phyloP scores from a whole-genome alignment of 1,140 invertebrate genomes.

The Drosophila sproati region DNA sequence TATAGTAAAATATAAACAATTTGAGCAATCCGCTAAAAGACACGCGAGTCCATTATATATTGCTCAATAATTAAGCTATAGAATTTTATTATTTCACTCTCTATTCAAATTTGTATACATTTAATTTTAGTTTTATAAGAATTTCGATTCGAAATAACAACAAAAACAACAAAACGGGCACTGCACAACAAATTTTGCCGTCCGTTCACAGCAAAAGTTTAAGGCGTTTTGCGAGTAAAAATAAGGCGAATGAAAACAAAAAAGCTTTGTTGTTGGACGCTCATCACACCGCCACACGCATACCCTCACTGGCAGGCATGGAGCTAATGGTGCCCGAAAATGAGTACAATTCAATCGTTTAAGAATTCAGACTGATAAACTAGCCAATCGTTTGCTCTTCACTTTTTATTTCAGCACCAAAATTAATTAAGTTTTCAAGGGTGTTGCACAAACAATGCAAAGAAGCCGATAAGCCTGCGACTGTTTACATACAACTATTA shows the following conservation, averaged over 20 bases:
- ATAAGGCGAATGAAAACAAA: slow-evolving; percentile 32
- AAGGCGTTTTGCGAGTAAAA: slow-evolving; percentile 24
- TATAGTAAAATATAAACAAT: slow-evolving; percentile 1
- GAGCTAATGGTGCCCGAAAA: neutral
- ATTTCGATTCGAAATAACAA: slow-evolving; percentile 1
- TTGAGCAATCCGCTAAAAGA: neutral
- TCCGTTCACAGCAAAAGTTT: slow-evolving; percentile 39
- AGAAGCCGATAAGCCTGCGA: slow-evolving; percentile 17
- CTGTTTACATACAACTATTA: slow-evolving; percentile 4
- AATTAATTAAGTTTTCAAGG: neutral
- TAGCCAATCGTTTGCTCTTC: neutral
- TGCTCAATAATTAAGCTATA: neutral
- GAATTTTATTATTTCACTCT: neutral
- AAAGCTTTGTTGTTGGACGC: neutral
- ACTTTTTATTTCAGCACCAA: neutral
- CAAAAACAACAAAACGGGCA: slow-evolving; percentile 17
- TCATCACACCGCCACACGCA: neutral
- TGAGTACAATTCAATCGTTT: neutral
- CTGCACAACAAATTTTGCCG: slow-evolving; percentile 15
- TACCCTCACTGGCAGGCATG: slow-evolving; percentile 2
- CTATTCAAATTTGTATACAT: slow-evolving; percentile 1
- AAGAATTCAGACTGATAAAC: neutral
- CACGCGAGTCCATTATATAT: neutral
- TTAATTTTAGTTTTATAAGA: slow-evolving; percentile 1
- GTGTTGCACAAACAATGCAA: slow-evolving; percentile 4